Conservation (phyloP, 2,797 vertebrate genomes). For the Melanogrammus aeglefinus region DNA sequence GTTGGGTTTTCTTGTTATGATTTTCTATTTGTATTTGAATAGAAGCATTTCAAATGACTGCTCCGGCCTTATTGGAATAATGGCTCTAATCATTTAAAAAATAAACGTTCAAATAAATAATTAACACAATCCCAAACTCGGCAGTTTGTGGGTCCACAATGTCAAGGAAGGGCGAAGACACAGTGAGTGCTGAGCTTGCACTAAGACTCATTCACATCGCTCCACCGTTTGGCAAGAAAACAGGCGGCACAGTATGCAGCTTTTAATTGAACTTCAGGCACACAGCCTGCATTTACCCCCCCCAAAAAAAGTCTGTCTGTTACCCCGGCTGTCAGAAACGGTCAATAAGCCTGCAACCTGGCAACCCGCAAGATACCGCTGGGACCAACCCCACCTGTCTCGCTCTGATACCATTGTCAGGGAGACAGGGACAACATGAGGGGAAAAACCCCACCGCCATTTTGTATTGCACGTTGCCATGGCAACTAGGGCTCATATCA, state of each 20-base stretch:
- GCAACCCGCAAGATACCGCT: conserved; percentile 37
- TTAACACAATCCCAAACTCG: no score
- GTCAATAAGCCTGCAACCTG: conserved; percentile 60
- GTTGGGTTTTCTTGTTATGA: neutral
- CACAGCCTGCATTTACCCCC: conserved; percentile 42
- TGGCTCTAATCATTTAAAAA: neutral
- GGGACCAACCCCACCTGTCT: conserved; percentile 35
- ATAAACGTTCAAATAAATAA: neutral
- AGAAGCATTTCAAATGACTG: neutral
- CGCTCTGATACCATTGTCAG: conserved; percentile 43
- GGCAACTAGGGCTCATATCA: conserved; percentile 46
- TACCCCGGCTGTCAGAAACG: conserved; percentile 64
- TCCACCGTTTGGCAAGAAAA: conserved; percentile 53
- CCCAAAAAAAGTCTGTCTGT: conserved; percentile 58
- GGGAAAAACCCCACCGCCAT: conserved; percentile 24
- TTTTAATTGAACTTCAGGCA: conserved; percentile 70
- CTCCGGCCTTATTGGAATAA: conserved; percentile 12
- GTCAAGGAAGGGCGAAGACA: conserved; percentile 18
- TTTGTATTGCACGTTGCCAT: conserved; percentile 43
- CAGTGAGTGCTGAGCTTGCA: conserved; percentile 49
- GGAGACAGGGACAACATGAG: conserved; percentile 32
- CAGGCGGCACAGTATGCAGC: conserved; percentile 48
- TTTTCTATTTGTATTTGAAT: neutral
- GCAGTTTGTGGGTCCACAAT: neutral
- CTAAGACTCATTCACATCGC: conserved; percentile 36